Evolutionary conservation across 2,888 invertebrate genomes (phyloP).

Genomic region (Gastrophysa polygoni): DNA sequence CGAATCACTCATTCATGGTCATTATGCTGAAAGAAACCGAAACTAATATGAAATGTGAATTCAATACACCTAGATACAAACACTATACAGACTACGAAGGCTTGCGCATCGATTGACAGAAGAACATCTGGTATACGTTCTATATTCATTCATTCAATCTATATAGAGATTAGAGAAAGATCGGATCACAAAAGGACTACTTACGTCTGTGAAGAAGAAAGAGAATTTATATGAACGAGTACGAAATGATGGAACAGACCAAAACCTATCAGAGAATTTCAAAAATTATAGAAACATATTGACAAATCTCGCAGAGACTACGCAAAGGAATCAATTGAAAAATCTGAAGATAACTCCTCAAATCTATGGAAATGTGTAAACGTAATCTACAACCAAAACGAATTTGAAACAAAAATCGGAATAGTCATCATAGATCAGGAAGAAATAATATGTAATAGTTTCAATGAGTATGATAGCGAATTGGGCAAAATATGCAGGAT

Average conservation of each 20-base stretch:
- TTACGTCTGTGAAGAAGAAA: neutral
- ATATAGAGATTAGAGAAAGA: neutral
- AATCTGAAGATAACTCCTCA: constrained; percentile 1
- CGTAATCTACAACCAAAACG: neutral
- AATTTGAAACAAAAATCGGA: too few species aligned
- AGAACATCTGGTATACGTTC: neutral
- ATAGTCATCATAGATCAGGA: neutral
- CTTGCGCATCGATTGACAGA: neutral
- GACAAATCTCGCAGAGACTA: too few species aligned
- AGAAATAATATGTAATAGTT: neutral
- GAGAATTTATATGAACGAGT: neutral
- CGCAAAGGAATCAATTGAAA: too few species aligned
- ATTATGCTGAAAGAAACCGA: neutral
- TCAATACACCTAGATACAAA: neutral
- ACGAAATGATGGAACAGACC: too few species aligned
- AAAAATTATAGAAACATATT: too few species aligned
- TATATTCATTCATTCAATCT: too few species aligned
- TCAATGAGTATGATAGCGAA: too few species aligned
- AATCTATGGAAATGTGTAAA: neutral
- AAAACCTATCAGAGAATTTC: too few species aligned
- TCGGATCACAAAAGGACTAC: neutral
- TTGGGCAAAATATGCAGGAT: too few species aligned
- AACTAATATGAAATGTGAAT: neutral
- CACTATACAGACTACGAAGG: too few species aligned
- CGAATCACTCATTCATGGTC: too few species aligned